Percentiles rank a stretch among this genome's conserved stretches.
These are phyloP conservation scores for Papilio dardanus DNA, from an alignment of 1,140 invertebrate species.

Conservation along the genomic window DNA sequence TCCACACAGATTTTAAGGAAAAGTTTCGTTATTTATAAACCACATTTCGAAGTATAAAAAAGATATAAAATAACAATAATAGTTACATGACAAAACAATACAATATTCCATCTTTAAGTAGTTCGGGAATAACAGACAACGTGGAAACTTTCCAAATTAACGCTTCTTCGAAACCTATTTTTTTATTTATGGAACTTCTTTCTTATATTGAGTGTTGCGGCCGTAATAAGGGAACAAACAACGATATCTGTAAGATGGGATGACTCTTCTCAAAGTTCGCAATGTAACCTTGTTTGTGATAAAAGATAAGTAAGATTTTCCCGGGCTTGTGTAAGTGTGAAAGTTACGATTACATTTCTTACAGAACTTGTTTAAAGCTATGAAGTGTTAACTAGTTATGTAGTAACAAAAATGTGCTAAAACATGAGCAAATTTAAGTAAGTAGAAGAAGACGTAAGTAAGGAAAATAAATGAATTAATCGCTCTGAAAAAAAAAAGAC, in stretches of 20 bases:
- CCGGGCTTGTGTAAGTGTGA: not conserved
- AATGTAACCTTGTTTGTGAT: conserved; percentile 18
- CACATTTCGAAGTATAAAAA: not conserved
- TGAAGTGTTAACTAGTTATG: not conserved
- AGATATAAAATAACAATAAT: conserved; percentile 42
- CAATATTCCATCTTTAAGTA: not conserved
- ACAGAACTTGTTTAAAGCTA: not conserved
- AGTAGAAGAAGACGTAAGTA: too few relatives aligned
- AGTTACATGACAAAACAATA: conserved; percentile 47
- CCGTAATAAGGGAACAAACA: conserved; percentile 15
- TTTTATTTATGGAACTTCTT: conserved; percentile 23
- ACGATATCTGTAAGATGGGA: conserved; percentile 5
- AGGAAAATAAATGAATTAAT: too few relatives aligned
- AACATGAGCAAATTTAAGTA: too few relatives aligned
- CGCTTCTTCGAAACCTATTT: conserved; percentile 11
- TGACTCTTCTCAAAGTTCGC: conserved; percentile 15
- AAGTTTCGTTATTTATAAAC: not conserved
- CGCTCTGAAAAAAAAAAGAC: too few relatives aligned
- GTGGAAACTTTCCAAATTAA: conserved; percentile 16
- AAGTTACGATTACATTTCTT: conserved; percentile 1
- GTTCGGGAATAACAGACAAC: conserved; percentile 3
- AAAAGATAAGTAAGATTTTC: conserved; percentile 5
- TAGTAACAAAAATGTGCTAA: not conserved
- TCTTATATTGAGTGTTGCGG: conserved; percentile 25
- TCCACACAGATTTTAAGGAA: not conserved